Base-by-base conservation (phyloP, 2,888 invertebrate species). In the Caenorhabditis zanzibari region DNA sequence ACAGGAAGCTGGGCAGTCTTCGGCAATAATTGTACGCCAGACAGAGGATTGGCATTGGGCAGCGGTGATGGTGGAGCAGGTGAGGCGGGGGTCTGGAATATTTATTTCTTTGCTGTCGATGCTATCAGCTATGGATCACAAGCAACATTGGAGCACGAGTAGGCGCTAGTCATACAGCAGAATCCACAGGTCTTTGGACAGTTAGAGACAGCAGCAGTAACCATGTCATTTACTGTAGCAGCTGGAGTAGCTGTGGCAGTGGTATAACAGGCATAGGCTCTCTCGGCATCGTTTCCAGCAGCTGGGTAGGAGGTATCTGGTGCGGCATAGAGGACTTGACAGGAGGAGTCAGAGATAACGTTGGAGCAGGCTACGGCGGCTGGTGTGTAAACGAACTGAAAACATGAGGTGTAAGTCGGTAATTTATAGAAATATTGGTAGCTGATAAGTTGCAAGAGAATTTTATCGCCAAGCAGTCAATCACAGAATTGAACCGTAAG, bases 131-230 rank as follows among this genome's bases (percentile, higher is more conserved):
- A n/a, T n/a, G 5, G 49, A 81, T 74, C 4, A 83, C 85, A 73
- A 35, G 73, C 79, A 32, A 76, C 74, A 56, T 86, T 85, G 24
- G 72, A 77, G 79, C 86, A 86, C 19, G 80, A 75, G 64, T 77
- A 86, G 14, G 75, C 74, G 12, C 81, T 77, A 2, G 86, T 85
- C 12, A 66, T 22, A 26, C 86, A 86, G 56, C 86, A 86, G 61
- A 75, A 72, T 58, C 84, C 86, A 61, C 86, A 86, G 38, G 84
- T 80, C 59, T 86, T 86, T 22, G 86, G 74, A 44, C 86, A 86
- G 4, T 63, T 72, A 16, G 69, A 22, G 0, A 75, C n/a, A 6
- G 85, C 85, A 10, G 79, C 82, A 24, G 68, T 64, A 3, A 71
- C 71, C 75, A 75, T 68, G 52, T 81, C 75, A 12, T 49, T 49